A percentile compares a stretch with the other conserved stretches of the same genome.
These are phyloP conservation scores for Rhinolophus sinicus DNA, from an alignment of 2,113 vertebrate genomes.

Conservation along the genomic window DNA sequence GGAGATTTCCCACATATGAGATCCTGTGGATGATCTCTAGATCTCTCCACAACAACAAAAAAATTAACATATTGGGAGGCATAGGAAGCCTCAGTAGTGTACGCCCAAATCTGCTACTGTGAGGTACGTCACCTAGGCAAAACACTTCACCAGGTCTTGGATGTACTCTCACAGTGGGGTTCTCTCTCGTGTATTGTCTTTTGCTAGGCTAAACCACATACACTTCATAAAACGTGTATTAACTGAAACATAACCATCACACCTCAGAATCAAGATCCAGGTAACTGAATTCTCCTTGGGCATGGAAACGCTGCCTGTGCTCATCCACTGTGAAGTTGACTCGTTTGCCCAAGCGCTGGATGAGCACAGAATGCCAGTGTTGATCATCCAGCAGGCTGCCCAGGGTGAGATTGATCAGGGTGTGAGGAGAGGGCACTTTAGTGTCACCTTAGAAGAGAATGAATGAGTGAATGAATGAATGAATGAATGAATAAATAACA, in stretches of 20 bases:
- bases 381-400: conserved; percentile 96
- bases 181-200: neutral
- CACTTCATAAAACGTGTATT: conserved; percentile 7
- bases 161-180: neutral
- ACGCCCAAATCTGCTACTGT: neutral
- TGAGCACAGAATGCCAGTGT: conserved; percentile 93
- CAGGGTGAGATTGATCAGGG: conserved; percentile 84
- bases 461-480: neutral
- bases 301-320: conserved; percentile 87
- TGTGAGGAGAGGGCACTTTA: conserved; percentile 79
- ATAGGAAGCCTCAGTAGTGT: neutral
- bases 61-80: neutral
- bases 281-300: conserved; percentile 87
- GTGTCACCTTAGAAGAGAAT: conserved; percentile 85
- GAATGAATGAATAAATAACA: conserved; percentile 54
- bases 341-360: conserved; percentile 89
- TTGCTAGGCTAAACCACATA: neutral
- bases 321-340: conserved; percentile 96
- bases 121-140: neutral
- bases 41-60: neutral
- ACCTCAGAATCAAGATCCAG: conserved; percentile 93
- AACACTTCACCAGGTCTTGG: neutral
- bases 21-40: neutral
- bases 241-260: conserved; percentile 84
- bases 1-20: neutral